A percentile compares a stretch with the other conserved stretches of the same genome.
phyloP scores from a whole-genome alignment of 2,797 vertebrate species.

The Acanthurus leucopareius region DNA sequence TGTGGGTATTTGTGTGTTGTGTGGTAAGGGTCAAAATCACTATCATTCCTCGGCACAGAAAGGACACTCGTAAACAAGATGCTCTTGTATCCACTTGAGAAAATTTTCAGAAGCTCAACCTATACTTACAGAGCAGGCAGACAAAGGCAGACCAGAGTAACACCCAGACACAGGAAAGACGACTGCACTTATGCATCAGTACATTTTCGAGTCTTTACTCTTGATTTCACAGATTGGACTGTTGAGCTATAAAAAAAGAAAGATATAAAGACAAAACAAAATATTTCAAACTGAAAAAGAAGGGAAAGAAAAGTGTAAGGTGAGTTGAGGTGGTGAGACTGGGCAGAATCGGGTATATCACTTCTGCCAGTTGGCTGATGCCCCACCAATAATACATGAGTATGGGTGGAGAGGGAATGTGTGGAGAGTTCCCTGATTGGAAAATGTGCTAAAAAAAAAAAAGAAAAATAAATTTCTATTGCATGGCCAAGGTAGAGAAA shows the following conservation, averaged over 20 bases:
- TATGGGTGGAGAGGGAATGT: conserved; percentile 32
- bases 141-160: conserved; percentile 16
- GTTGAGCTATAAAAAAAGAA: too few relatives aligned
- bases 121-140: conserved; percentile 15
- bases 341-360: conserved; percentile 38
- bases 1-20: conserved; percentile 8
- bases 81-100: conserved; percentile 18
- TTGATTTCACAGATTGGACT: too few relatives aligned
- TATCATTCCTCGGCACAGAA: conserved; percentile 39
- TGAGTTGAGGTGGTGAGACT: conserved; percentile 26
- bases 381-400: conserved; percentile 50
- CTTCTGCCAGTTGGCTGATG: conserved; percentile 37
- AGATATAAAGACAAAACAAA: neutral
- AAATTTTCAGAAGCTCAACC: conserved; percentile 3
- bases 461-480: neutral
- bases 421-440: conserved; percentile 43
- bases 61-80: conserved; percentile 36
- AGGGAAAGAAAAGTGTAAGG: conserved; percentile 31
- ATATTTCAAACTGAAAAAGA: neutral
- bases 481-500: neutral
- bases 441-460: neutral
- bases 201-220: too few relatives aligned
- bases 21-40: conserved; percentile 36
- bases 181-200: too few relatives aligned
- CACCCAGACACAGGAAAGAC: neutral